These are phyloP conservation scores for Alentia gelatinosa DNA, from an alignment of 2,888 invertebrate genomes.

Conservation along the genomic window DNA sequence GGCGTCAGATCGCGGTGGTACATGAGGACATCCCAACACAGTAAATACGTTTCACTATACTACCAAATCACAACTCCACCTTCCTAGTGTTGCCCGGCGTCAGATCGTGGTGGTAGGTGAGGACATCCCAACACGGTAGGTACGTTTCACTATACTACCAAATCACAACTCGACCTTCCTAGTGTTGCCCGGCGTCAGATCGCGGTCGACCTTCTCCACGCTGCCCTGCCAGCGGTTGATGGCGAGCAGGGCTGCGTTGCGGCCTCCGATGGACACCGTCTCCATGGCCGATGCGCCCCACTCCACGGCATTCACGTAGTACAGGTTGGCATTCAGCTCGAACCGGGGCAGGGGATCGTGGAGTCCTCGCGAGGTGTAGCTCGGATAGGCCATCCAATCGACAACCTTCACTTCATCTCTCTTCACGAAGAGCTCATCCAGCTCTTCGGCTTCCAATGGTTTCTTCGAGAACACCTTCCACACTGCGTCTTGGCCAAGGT, in stretches of 20 bases:
- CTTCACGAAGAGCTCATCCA: constrained; percentile 82
- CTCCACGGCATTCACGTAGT: constrained; percentile 85
- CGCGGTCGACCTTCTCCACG: neutral
- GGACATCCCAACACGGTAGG: no score
- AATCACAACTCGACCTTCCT: neutral
- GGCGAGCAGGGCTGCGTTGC: constrained; percentile 84
- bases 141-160: neutral
- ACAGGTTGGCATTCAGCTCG: constrained; percentile 82
- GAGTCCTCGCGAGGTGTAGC: constrained; percentile 73
- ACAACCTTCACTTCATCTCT: constrained; percentile 70
- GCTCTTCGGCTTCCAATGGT: constrained; percentile 80
- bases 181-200: neutral
- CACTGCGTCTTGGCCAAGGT: constrained; percentile 73
- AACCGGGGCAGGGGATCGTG: constrained; percentile 80
- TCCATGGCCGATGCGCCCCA: constrained; percentile 87
- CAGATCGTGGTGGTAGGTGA: no score
- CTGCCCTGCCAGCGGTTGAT: constrained; percentile 1
- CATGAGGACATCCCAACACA: no score
- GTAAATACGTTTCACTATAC: no score
- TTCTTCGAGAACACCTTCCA: constrained; percentile 85
- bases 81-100: no score
- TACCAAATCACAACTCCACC: no score
- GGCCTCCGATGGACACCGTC: constrained; percentile 85
- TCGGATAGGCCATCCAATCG: constrained; percentile 75
- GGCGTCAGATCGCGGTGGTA: no score